phyloP scores from a whole-genome alignment of 2,113 vertebrate genomes.

The Pelecanus crispus region DNA sequence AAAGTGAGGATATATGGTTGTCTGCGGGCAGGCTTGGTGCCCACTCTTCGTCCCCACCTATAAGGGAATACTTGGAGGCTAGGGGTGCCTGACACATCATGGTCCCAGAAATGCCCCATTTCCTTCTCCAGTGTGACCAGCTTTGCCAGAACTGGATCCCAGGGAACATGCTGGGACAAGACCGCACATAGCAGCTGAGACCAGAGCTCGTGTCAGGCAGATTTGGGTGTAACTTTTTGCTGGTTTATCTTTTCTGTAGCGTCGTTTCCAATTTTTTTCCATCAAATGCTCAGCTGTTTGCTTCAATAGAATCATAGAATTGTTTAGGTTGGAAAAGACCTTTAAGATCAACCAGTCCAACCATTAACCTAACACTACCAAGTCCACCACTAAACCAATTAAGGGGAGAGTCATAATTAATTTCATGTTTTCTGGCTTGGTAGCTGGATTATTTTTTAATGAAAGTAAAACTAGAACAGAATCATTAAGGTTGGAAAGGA shows the following conservation, averaged over 20 bases:
- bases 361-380: no score
- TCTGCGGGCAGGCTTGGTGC: neutral
- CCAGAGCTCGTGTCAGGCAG: neutral
- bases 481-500: no score
- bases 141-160: neutral
- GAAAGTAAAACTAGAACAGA: no score
- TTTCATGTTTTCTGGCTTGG: no score
- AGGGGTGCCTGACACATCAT: neutral
- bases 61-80: neutral
- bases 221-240: neutral
- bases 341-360: no score
- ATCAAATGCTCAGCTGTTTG: neutral
- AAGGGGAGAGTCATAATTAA: no score
- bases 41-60: fast-evolving
- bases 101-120: neutral
- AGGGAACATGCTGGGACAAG: neutral
- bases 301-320: no score
- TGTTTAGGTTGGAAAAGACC: no score
- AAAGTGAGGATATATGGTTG: neutral
- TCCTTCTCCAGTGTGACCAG: neutral
- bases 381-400: no score
- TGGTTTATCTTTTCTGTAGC: neutral
- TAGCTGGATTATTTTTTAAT: no score
- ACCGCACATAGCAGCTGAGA: neutral
- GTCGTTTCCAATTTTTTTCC: fast-evolving